Evolutionary conservation across 1,140 invertebrate genomes (phyloP), one percentile per base, ranked within the genome.

Genomic region (Goniozus legneri): DNA sequence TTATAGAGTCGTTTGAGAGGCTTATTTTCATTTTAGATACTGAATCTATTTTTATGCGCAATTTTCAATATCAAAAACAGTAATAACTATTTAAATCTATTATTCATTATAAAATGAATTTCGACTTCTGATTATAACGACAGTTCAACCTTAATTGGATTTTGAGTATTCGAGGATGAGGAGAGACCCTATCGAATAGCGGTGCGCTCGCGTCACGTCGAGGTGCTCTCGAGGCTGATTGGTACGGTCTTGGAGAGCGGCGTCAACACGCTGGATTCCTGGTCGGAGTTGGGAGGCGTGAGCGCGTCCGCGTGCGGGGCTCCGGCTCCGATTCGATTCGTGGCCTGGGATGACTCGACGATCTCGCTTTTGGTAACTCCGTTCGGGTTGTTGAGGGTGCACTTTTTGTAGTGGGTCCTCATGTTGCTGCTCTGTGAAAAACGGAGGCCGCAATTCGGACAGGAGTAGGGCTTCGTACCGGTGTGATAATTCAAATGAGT

Each of bases 401-500:
- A 89, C 60, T 87, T 88, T 64, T 87, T 87, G 48, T 81, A 81
- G 59, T 89, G 87, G 0, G 86, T 89, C 40, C 85, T 80, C 85
- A 89, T 87, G 54, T 89, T 89, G 47, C 85, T 87, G 32, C 85
- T 87, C 65, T 88, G 86, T 0, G 85, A 87, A 64, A 89, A 89
- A 18, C 82, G 77, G 8, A 87, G 74, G 3, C 81, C 80, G 58
- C 87, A 90, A 32, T 85, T 84, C 12, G 81, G 77, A 59, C 87
- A 90, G 2, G 82, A 79, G 54, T 89, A 89, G 0, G 87, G 87
- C 54, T 89, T 88, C 22, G 82, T 80, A 0, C 86, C 86, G 0
- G 84, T 88, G 59, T 88, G 87, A 52, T 86, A 89, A 64, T 92
- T 91, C 19, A 90, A 77, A 67, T 92, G 91, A 0, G 89, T 91